These are phyloP conservation scores for Neotoxoptera formosana DNA, from an alignment of 1,140 invertebrate genomes.

Conservation along the genomic window DNA sequence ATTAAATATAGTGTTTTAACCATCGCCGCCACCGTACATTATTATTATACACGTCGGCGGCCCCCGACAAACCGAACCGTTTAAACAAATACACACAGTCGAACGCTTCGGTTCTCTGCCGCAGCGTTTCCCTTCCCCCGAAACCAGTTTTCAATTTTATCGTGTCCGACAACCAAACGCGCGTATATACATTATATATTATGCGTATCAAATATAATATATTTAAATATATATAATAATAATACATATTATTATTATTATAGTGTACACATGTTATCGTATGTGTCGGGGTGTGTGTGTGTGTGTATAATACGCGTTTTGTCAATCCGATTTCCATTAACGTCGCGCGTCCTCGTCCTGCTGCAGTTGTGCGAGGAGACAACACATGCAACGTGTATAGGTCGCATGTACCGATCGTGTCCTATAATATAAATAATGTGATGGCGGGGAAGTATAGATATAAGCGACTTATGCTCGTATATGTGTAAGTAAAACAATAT, in stretches of 20 bases:
- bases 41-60: neutral
- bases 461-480: neutral
- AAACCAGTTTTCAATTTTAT: conserved; percentile 41
- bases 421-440: neutral
- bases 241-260: conserved; percentile 23
- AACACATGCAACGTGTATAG: neutral
- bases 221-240: conserved; percentile 17
- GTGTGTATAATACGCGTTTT: conserved; percentile 1
- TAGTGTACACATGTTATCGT: neutral
- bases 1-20: neutral
- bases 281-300: neutral
- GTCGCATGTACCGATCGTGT: neutral
- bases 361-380: too few species aligned
- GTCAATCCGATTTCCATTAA: conserved; percentile 43
- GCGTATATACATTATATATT: too few species aligned
- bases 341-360: neutral
- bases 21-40: neutral
- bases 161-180: conserved; percentile 38
- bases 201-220: neutral
- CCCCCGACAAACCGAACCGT: conserved; percentile 38
- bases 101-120: conserved; percentile 14
- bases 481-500: neutral
- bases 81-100: conserved; percentile 44
- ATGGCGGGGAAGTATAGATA: neutral
- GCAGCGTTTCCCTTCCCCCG: neutral